phyloP scores from a whole-genome alignment of 2,888 invertebrate species.

The Dicycla oo region DNA sequence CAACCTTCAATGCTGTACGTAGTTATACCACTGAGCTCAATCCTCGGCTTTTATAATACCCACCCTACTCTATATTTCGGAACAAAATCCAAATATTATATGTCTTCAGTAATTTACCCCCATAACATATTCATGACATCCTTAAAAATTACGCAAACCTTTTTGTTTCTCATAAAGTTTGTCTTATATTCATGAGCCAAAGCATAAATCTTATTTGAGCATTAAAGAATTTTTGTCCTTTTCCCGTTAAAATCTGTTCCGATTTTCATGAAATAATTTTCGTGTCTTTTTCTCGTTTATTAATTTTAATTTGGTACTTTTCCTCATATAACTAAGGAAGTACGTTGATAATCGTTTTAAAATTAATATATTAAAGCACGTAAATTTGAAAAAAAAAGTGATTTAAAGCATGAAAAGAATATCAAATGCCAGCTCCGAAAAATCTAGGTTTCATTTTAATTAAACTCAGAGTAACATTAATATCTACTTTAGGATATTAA shows the following conservation, averaged over 20 bases:
- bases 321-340: neutral
- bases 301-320: neutral
- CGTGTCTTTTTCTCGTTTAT: neutral
- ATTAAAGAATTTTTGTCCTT: constrained; percentile 29
- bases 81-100: too few species aligned
- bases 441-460: constrained; percentile 33
- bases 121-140: constrained; percentile 12
- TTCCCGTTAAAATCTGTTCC: constrained; percentile 24
- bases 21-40: neutral
- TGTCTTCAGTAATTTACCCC: neutral
- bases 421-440: neutral
- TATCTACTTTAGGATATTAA: constrained; percentile 36
- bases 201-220: constrained; percentile 37
- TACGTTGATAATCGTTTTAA: neutral
- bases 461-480: constrained; percentile 30
- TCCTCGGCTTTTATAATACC: neutral
- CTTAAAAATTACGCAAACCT: constrained; percentile 43
- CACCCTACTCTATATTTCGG: neutral
- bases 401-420: too few species aligned
- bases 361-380: neutral
- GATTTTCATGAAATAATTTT: constrained; percentile 8
- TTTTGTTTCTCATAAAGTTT: constrained; percentile 21
- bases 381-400: neutral
- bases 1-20: neutral
- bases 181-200: constrained; percentile 44